phyloP scores from a whole-genome alignment of 2,113 vertebrate genomes.

The Leptodactylus fuscus region DNA sequence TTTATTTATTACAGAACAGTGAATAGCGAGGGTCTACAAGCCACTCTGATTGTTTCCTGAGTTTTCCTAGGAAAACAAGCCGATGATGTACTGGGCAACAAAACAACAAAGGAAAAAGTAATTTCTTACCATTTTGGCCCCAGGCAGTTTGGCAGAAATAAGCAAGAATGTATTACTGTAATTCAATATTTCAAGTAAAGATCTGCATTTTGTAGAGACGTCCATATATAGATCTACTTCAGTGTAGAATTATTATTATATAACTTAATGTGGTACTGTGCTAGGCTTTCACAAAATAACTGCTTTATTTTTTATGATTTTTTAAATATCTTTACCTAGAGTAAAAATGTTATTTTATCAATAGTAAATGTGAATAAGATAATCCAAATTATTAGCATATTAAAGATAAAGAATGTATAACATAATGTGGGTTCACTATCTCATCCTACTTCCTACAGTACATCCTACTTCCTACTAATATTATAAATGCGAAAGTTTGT shows the following conservation, averaged over 20 bases:
- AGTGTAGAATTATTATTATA: neutral
- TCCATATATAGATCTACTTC: neutral
- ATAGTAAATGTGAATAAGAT: neutral
- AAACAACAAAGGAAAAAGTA: constrained; percentile 1
- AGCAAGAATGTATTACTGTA: neutral
- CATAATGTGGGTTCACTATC: neutral
- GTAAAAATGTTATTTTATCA: too few species aligned
- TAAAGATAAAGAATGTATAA: neutral
- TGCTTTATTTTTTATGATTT: too few species aligned
- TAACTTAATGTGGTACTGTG: neutral
- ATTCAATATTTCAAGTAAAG: neutral
- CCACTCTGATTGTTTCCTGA: neutral
- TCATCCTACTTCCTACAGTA: too few species aligned
- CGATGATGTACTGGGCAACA: neutral
- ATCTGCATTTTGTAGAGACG: neutral
- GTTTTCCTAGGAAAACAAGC: constrained; percentile 11
- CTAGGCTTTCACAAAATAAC: neutral
- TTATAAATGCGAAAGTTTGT: too few species aligned
- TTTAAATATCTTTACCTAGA: too few species aligned
- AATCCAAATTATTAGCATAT: too few species aligned
- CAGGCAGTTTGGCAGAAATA: neutral
- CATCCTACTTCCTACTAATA: too few species aligned
- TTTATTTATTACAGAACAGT: constrained; percentile 23
- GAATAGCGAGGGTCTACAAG: neutral
- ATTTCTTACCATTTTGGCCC: constrained; percentile 15